A percentile compares a stretch with the other conserved stretches of the same genome.
Evolutionary conservation across 2,113 vertebrate species (phyloP).

Genomic region (Butastur rufipennis): DNA sequence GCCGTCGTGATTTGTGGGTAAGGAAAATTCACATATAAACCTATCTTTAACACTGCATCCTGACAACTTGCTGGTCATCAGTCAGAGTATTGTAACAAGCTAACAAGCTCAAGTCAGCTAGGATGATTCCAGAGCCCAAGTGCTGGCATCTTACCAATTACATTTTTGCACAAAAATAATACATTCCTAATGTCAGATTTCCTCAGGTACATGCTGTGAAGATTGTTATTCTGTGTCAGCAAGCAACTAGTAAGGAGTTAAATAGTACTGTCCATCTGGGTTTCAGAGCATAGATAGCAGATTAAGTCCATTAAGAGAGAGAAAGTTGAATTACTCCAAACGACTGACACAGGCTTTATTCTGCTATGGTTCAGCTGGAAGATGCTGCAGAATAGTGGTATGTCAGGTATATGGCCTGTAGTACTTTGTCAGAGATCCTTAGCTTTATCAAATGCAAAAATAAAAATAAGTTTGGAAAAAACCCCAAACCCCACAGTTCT

Average conservation of each 20-base stretch:
- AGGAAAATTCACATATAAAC: background rate
- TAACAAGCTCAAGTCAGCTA: background rate
- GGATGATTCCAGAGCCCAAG: background rate
- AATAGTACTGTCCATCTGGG: background rate
- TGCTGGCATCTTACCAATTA: background rate
- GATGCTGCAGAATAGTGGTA: background rate
- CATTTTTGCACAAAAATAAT: background rate
- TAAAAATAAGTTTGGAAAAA: background rate
- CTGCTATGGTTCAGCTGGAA: background rate
- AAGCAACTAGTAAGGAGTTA: background rate
- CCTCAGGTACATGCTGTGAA: background rate
- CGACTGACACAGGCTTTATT: background rate
- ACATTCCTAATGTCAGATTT: background rate
- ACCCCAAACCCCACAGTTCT: background rate
- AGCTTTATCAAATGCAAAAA: background rate
- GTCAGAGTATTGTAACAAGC: background rate
- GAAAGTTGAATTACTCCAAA: background rate
- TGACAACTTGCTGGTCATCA: background rate
- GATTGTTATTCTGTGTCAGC: background rate
- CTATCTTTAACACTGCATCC: background rate
- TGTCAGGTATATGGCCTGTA: background rate
- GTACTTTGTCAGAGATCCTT: background rate
- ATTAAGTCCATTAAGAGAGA: background rate
- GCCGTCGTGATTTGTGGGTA: background rate
- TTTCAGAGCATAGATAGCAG: background rate